A percentile compares a stretch with the other conserved stretches of the same genome.
Conservation (phyloP, 2,797 vertebrate genomes). For the Hephaestus fuliginosus region DNA sequence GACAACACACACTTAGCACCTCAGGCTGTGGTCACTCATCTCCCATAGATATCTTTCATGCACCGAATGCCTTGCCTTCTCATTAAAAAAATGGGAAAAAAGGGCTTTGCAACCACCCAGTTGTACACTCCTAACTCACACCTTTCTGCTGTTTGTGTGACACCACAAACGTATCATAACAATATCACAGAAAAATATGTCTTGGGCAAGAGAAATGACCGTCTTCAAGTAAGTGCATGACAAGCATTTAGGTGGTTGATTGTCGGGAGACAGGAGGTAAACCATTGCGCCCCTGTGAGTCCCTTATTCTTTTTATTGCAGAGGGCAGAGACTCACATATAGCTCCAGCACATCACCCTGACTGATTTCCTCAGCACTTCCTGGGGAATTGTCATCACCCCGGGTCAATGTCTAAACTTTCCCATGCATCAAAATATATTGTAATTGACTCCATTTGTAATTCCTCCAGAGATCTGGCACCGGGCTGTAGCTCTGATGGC, state of each 20-base stretch:
- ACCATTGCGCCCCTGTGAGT: constrained; percentile 48
- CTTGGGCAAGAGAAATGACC: constrained; percentile 52
- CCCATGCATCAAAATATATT: constrained; percentile 85
- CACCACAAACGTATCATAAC: constrained; percentile 39
- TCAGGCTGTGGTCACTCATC: constrained; percentile 41
- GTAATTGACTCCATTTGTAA: constrained; percentile 87
- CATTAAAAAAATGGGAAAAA: too few relatives aligned
- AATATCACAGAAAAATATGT: constrained; percentile 40
- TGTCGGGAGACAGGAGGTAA: constrained; percentile 59
- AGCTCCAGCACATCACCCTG: constrained; percentile 60
- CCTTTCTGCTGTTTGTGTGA: constrained; percentile 25
- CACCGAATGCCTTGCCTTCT: neutral
- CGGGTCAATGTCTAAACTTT: constrained; percentile 84
- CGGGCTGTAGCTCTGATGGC: constrained; percentile 72
- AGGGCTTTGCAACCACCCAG: neutral
- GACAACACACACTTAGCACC: constrained; percentile 35
- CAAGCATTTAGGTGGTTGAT: constrained; percentile 55
- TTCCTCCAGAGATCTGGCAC: constrained; percentile 82
- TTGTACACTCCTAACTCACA: constrained; percentile 12
- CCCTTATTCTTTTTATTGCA: constrained; percentile 64
- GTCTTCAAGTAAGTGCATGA: constrained; percentile 53
- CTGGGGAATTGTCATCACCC: constrained; percentile 82
- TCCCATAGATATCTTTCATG: constrained; percentile 23
- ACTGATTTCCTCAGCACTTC: constrained; percentile 77
- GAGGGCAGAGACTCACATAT: constrained; percentile 63